Percentiles rank a stretch among this genome's conserved stretches.
Evolutionary conservation across 1,140 invertebrate genomes (phyloP).

Genomic region (Aphaenogaster ashmeadi): DNA sequence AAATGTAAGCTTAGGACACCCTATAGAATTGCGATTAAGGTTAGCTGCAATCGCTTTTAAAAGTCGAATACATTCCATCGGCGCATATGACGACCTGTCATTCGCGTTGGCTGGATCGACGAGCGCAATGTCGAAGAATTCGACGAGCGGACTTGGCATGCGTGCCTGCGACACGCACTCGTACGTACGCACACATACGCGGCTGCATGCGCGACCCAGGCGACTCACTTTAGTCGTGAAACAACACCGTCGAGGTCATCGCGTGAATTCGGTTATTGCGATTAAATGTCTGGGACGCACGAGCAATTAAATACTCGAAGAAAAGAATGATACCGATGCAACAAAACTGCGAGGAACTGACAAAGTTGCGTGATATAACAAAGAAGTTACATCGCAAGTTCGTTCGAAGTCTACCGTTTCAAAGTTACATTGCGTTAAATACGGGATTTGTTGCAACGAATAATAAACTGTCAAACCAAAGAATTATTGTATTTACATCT

Average conservation of each 20-base stretch:
- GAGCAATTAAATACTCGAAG: conserved; percentile 40
- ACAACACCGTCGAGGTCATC: conserved; percentile 77
- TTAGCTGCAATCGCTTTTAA: not conserved
- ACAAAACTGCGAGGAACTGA: not conserved
- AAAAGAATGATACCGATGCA: conserved; percentile 22
- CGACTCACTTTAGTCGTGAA: conserved; percentile 43
- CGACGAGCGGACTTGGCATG: conserved; percentile 39
- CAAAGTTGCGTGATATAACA: not conserved
- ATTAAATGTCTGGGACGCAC: conserved; percentile 67
- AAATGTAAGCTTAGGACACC: not conserved
- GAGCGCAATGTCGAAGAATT: conserved; percentile 68
- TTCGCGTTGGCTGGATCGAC: conserved; percentile 20
- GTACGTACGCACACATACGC: too few relatives aligned
- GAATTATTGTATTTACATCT: not conserved
- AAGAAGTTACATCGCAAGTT: not conserved
- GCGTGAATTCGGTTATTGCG: conserved; percentile 72
- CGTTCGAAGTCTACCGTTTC: not conserved
- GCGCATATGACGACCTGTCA: conserved; percentile 46
- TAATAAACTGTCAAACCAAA: not conserved
- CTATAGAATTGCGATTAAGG: conserved; percentile 1
- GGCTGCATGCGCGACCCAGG: not conserved
- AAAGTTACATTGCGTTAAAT: not conserved
- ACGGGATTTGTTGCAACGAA: not conserved
- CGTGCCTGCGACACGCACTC: conserved; percentile 4
- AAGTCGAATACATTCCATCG: conserved; percentile 30